Percentiles rank a stretch among this genome's conserved stretches.
Evolutionary conservation across 2,797 vertebrate genomes (phyloP).

Genomic region (Graptemys geographica): DNA sequence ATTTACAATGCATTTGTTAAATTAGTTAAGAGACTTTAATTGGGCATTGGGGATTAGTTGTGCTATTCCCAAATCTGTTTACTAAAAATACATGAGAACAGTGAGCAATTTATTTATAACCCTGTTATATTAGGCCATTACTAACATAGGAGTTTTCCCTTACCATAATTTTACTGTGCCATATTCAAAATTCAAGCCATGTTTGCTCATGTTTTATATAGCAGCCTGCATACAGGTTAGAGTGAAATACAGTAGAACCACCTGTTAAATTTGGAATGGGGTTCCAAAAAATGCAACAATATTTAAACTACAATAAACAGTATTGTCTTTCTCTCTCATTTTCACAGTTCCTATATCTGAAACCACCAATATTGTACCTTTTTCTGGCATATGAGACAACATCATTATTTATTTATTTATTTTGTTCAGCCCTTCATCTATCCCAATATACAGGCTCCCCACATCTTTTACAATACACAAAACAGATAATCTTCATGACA

Average conservation of each 20-base stretch:
- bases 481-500: background rate
- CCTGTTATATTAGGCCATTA: conserved; percentile 71
- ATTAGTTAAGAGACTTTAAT: conserved; percentile 82
- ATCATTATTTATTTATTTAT: background rate
- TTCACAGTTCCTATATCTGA: background rate
- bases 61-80: conserved; percentile 74
- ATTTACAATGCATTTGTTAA: conserved; percentile 77
- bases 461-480: background rate
- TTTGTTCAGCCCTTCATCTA: background rate
- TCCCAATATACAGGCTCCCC: background rate
- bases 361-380: background rate
- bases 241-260: conserved; percentile 65
- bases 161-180: conserved; percentile 61
- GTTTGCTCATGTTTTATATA: conserved; percentile 62
- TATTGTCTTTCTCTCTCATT: conserved; percentile 42
- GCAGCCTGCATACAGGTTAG: conserved; percentile 53
- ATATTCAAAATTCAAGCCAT: conserved; percentile 59
- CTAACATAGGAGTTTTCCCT: conserved; percentile 40
- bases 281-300: conserved; percentile 10
- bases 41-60: conserved; percentile 75
- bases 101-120: conserved; percentile 75
- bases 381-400: conserved; percentile 1
- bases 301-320: conserved; percentile 50
- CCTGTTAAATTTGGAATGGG: conserved; percentile 62
- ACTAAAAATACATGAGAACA: conserved; percentile 76